Conservation (phyloP, 2,888 invertebrate genomes). For the Agrypnus murinus region DNA sequence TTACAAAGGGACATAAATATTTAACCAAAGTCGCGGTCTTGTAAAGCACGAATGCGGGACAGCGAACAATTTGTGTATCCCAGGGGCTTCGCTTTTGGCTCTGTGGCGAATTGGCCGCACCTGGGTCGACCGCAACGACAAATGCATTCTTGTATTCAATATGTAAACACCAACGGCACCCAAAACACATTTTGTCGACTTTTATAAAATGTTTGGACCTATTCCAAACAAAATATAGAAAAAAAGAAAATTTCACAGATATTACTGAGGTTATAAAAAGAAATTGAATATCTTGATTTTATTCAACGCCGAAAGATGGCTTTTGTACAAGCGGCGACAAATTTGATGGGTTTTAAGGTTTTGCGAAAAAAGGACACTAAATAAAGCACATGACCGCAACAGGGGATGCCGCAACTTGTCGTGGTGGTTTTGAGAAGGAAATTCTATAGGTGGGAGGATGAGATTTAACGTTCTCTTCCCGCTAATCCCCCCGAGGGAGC, state of each 20-base stretch:
- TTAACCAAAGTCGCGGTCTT: slow-evolving; percentile 46
- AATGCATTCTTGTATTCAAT: slow-evolving; percentile 51
- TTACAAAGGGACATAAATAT: slow-evolving; percentile 47
- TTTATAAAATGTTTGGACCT: slow-evolving; percentile 30
- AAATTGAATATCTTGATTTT: slow-evolving; percentile 25
- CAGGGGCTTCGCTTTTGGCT: slow-evolving; percentile 48
- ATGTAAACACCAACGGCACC: slow-evolving; percentile 40
- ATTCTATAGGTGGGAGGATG: slow-evolving; percentile 6
- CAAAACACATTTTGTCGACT: slow-evolving; percentile 34
- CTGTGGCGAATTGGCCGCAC: slow-evolving; percentile 47
- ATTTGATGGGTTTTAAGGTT: neutral
- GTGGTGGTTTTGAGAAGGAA: neutral
- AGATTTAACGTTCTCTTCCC: slow-evolving; percentile 37
- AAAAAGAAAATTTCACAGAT: neutral
- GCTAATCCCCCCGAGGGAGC: slow-evolving; percentile 49
- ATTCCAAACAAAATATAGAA: neutral
- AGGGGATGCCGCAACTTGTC: slow-evolving; percentile 19
- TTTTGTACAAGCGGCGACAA: neutral
- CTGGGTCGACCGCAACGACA: slow-evolving; percentile 49
- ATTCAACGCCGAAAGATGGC: neutral
- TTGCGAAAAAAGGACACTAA: slow-evolving; percentile 6
- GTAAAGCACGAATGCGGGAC: slow-evolving; percentile 50
- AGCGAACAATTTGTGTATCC: slow-evolving; percentile 51
- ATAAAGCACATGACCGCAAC: slow-evolving; percentile 12
- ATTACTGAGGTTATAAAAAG: slow-evolving; percentile 28